These are phyloP conservation scores for Ceramica pisi DNA, from an alignment of 2,888 invertebrate genomes.

Conservation along the genomic window DNA sequence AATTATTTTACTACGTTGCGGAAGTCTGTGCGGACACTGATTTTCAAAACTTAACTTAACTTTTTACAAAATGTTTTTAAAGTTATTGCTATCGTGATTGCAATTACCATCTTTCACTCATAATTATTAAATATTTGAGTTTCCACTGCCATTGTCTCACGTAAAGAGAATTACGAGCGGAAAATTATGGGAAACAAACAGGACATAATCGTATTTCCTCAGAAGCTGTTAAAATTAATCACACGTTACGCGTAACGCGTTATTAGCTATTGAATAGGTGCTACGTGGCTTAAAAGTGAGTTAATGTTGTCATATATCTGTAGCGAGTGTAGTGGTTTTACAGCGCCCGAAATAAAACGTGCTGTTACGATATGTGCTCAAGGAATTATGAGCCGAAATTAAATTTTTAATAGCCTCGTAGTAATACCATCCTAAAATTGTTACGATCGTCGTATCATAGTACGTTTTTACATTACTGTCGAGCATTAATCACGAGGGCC, in stretches of 20 bases:
- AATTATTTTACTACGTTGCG: too few relatives aligned
- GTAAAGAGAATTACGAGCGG: constrained; percentile 2
- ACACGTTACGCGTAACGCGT: constrained; percentile 46
- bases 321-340: constrained; percentile 59
- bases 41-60: too few relatives aligned
- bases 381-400: constrained; percentile 69
- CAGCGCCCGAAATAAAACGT: constrained; percentile 68
- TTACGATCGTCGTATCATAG: constrained; percentile 61
- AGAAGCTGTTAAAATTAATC: constrained; percentile 62
- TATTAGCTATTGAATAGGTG: constrained; percentile 62
- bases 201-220: constrained; percentile 37
- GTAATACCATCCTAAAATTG: constrained; percentile 63
- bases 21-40: too few relatives aligned
- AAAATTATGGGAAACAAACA: constrained; percentile 39
- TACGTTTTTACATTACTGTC: constrained; percentile 60
- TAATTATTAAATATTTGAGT: not conserved
- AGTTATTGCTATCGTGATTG: not conserved
- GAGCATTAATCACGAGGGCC: constrained; percentile 71
- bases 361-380: constrained; percentile 68
- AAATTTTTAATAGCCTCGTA: constrained; percentile 68
- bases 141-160: not conserved
- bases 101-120: not conserved
- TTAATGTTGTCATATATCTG: constrained; percentile 66
- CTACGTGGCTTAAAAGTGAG: constrained; percentile 62
- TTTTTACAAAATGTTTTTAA: not conserved